Evolutionary conservation across 2,113 vertebrate genomes (phyloP), one percentile per base, ranked within the genome.

Genomic region (Ctenodactylus gundi): DNA sequence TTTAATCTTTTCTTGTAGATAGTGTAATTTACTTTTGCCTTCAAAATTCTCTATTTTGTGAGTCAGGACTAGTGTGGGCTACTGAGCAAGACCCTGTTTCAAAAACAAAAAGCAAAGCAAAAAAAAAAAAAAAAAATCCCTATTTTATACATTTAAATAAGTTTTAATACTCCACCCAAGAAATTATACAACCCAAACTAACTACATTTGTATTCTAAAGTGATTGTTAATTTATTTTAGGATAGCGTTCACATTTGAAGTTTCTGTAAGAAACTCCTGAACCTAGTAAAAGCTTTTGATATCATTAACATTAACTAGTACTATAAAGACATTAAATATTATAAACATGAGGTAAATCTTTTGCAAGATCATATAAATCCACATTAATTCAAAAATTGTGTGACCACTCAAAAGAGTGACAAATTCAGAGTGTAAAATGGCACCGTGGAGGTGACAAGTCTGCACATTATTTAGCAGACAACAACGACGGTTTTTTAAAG

Each of bases 341-440:
- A 80, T 68, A 97, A 97, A 94, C 49, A 90, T 65, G 65, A 97
- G 67, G 77, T 75, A 97, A 96, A 97, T 25, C 31, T 94, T 95
- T 97, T 93, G 86, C 51, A 96, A 97, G 85, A 57, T 96, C 97
- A 97, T 94, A 49, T 88, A 95, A 97, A 97, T 60, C 77, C 85
- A 85, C 84, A 78, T 96, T 96, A 96, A 97, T 95, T 21, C 7
- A 65, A 58, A 20, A 65, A 44, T 27, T 92, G 95, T 91, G 95
- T 97, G 95, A 94, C 85, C 97, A 94, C 92, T 97, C 86, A 97
- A 91, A 27, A 78, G 97, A 97, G 81, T 31, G 3, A 97, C 97
- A 98, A 97, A 97, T 95, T 78, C 75, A 95, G 90, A 91, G 62
- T 95, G 94, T 94, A 82, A 97, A 97, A 98, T 95, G 97, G 85